Base-by-base conservation (phyloP, 2,888 invertebrate genomes). In the Oxytorus armatus region DNA sequence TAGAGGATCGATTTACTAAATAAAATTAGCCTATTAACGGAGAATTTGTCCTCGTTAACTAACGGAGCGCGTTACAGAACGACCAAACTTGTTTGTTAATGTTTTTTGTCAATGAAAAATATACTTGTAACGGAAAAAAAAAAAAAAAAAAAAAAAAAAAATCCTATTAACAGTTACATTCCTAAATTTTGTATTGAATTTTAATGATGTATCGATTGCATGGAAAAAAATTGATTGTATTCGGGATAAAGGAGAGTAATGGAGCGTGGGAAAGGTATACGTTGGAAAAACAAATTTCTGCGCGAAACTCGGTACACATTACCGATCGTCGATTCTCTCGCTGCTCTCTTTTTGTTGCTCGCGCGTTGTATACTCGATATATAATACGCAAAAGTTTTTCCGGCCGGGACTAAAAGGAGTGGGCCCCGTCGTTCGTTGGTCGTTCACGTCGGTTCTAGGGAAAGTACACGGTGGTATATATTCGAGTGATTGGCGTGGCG, bases 391-490 rank as follows among this genome's bases (percentile, higher is more conserved):
- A 77, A 65, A 68, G 77, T 55, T 81, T 81, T 81, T 81, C 77
- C 78, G 72, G 82, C 78, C 57, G 68, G 66, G 57, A 39, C 61
- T 29, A 39, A 73, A 69, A 79, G 76, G 80, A 72, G 81, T 78
- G 80, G 78, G 82, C 73, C 82, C 42, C 66, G 66, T 73, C 72
- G 73, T 73, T 29, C 66, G 36, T 53, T 61, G 72, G 23, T 69
- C 44, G 3, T 25, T 25, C 42, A 10, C 69, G 76, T 18, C 65
- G 70, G 36, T 76, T 53, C 83, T 83, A 86, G 91, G 89, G 91
- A 91, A 91, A 91, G 91, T 90, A 85, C 85, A 84, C 73, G 68
- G 57, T 68, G 89, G 89, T 91, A 91, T 91, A 91, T 90, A 91
- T 90, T 88, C 87, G 84, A 84, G 87, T 88, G 91, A 90, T 90